Evolutionary conservation across 1,140 invertebrate species (phyloP), one percentile per base, ranked within the genome.

Genomic region (Drosophila melanica): DNA sequence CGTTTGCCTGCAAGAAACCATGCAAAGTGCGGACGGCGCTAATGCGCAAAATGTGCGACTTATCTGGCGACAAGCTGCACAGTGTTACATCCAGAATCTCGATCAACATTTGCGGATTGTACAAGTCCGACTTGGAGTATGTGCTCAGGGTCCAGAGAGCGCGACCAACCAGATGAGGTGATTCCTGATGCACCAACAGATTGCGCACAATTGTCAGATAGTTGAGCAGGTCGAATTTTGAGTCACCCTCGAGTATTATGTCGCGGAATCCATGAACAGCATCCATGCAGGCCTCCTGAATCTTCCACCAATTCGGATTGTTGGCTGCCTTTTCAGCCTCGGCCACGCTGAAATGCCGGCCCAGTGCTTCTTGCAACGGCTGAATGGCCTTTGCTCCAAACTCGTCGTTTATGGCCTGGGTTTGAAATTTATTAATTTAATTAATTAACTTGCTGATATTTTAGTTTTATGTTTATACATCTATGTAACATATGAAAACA

Each of bases 231-330:
- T 97, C 94, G 90, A 96, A 96, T 57, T 94, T 93, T 7, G 93
- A 90, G 11, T 94, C 92, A 45, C 93, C 93, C 39, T 94, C 93
- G 3, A 95, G 90, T 12, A 96, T 92, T 10, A 94, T 58, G 54
- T 94, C 92, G 44, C 94, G 93, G 6, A 93, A 93, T 45, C 92
- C 90, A 44, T 94, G 94, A 1, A 96, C 91, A 3, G 95, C 95
- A 51, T 95, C 92, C 92, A 97, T 94, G 60, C 94, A 95, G 0
- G 96, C 94, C 92, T 97, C 96, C 53, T 95, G 95, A 12, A 96
- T 92, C 90, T 97, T 96, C 96, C 96, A 97, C 93, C 94, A 95
- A 65, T 94, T 93, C 7, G 92, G 92, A 79, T 93, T 93, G n/a
- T 93, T 93, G 5, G 92, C 81, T 16, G 92, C 92, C 64, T 93